Evolutionary conservation across 30 jellyfish, hydroid and myxozoan species (phyloP).

Genomic region (Pseudorhiza aurosa): DNA sequence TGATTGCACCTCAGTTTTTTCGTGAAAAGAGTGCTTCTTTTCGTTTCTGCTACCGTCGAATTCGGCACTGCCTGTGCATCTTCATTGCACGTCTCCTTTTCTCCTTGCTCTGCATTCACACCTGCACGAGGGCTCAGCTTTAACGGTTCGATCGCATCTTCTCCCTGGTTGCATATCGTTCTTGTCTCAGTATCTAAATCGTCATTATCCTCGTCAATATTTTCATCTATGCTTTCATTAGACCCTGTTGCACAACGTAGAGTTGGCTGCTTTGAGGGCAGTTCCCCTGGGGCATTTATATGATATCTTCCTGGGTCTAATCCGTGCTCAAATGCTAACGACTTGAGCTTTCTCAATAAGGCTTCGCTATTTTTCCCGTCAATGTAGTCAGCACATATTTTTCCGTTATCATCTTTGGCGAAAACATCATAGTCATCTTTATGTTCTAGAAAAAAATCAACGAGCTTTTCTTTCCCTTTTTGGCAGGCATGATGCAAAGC

Average conservation of each 20-base stretch:
- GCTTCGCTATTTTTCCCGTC: background rate
- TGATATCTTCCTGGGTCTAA: background rate
- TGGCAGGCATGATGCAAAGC: constrained; percentile 62
- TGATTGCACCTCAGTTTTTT: background rate
- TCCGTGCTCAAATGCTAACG: constrained; percentile 17
- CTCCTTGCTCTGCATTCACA: background rate
- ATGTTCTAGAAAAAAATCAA: background rate
- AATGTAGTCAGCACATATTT: constrained; percentile 30
- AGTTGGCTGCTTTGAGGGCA: background rate
- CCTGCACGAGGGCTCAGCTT: background rate
- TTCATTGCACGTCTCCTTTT: background rate
- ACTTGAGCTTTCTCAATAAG: background rate
- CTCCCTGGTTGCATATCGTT: background rate
- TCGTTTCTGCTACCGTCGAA: background rate
- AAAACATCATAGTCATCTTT: constrained; percentile 30
- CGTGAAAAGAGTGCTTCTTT: background rate
- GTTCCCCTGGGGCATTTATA: background rate
- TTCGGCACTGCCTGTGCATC: background rate
- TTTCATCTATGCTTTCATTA: background rate
- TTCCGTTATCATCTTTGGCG: constrained; percentile 24
- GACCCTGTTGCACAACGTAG: too few species aligned
- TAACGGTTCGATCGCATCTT: too few species aligned
- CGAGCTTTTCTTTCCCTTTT: background rate
- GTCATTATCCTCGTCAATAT: background rate
- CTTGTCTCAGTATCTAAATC: background rate